Base-by-base conservation (phyloP, 2,888 invertebrate species). In the Phalera bucephala region DNA sequence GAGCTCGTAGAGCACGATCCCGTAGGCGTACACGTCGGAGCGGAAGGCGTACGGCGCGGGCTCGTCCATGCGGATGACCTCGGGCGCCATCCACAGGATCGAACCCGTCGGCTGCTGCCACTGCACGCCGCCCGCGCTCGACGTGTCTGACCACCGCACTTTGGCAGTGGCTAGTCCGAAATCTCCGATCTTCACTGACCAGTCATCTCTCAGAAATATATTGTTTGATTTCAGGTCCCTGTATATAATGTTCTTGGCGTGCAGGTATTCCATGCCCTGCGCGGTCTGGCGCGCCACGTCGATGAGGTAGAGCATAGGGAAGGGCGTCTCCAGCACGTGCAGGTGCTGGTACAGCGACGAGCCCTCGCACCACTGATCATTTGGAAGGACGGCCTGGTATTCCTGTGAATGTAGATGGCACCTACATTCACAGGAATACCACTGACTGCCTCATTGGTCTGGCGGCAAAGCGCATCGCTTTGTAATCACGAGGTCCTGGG, bases 281-380 rank as follows among this genome's bases (percentile, higher is more conserved):
- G 99, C 97, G 9, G 98, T 98, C 90, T 99, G 99, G 19, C 98
- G 91, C 29, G 97, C 96, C 65, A 99, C 98, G 82, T 99, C 99
- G 56, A 99, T 97, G 52, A 99, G 91, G 56, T 96, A 95, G 45
- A 96, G 92, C 77, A 98, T 91, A 61, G 96, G 95, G 84, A 99
- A 98, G 75, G 96, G 96, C 12, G 96, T 96, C 87, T 99, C 99
- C 58, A 95, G 93, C 38, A 99, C 97, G 80, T 99, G 99, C 62
- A 99, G 92, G 86, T 99, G 99, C 83, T 98, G 97, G 83, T 99
- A 99, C 34, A 99, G 92, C 69, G 97, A 98, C 27, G 97, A 97
- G 61, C 99, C 98, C 82, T 99, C 98, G 90, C 99, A 99, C 99
- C 99, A 99, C 88, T 99, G 99, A n/a, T n/a, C n/a, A n/a, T n/a